phyloP scores from a whole-genome alignment of 2,888 invertebrate species.

The Eudemis profundana region DNA sequence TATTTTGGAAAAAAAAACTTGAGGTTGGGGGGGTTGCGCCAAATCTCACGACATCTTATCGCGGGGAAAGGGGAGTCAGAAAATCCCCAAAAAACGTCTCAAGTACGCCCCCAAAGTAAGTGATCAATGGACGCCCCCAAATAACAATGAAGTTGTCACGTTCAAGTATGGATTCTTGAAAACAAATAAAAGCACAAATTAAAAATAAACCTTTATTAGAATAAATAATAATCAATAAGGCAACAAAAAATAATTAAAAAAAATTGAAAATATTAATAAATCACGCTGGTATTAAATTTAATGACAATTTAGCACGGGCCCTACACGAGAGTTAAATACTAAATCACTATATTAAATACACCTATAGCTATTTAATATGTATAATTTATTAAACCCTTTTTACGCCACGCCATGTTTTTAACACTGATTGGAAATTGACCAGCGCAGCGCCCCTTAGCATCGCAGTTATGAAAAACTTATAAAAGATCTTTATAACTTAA shows the following conservation, averaged over 20 bases:
- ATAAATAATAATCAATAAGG: conserved; percentile 61
- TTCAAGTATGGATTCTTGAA: neutral
- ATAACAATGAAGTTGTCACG: neutral
- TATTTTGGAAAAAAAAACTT: too few species aligned
- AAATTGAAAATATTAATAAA: conserved; percentile 49
- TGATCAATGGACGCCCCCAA: too few species aligned
- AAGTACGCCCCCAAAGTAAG: too few species aligned
- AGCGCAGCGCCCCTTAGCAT: too few species aligned
- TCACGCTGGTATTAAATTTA: conserved; percentile 39
- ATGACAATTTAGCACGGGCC: conserved; percentile 30
- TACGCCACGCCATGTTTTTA: neutral
- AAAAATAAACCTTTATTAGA: conserved; percentile 67
- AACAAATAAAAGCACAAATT: conserved; percentile 53
- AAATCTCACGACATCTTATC: too few species aligned
- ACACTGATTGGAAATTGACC: too few species aligned
- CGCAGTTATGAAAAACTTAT: too few species aligned
- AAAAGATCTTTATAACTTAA: too few species aligned
- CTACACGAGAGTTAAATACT: conserved; percentile 11
- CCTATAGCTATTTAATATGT: neutral
- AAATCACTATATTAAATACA: conserved; percentile 15
- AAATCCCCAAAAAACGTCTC: too few species aligned
- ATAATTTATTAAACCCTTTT: conserved; percentile 6
- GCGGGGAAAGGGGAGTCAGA: too few species aligned
- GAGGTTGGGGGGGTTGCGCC: too few species aligned
- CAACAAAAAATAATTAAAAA: conserved; percentile 55